A percentile compares a stretch with the other conserved stretches of the same genome.
Conservation (phyloP, 2,888 invertebrate species). For the Eupithecia insigniata region DNA sequence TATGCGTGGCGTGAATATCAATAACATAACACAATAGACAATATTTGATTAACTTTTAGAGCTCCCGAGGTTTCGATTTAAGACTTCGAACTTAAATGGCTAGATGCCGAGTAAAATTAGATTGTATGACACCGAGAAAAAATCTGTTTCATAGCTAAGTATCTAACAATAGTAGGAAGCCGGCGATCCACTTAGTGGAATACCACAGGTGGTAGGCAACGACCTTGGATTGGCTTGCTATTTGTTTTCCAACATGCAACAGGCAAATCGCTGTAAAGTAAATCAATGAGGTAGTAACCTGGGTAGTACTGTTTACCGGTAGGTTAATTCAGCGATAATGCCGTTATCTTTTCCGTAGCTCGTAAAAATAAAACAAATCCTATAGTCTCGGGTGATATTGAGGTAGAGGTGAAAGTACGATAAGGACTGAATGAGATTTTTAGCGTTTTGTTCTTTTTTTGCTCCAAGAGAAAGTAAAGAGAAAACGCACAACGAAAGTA, state of each 20-base stretch:
- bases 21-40: constrained; percentile 57
- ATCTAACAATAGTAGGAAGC: constrained; percentile 30
- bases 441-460: constrained; percentile 40
- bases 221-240: constrained; percentile 45
- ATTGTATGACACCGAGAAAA: not conserved
- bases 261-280: constrained; percentile 18
- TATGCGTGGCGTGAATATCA: constrained; percentile 57
- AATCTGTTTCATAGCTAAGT: not conserved
- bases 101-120: constrained; percentile 10
- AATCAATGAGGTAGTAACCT: constrained; percentile 26
- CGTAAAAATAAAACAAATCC: constrained; percentile 32
- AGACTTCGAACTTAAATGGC: too few species aligned
- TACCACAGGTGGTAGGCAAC: constrained; percentile 49
- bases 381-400: constrained; percentile 39
- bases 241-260: constrained; percentile 18
- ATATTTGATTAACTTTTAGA: constrained; percentile 50
- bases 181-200: constrained; percentile 44
- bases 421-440: constrained; percentile 45
- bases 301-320: constrained; percentile 10
- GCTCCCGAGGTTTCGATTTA: constrained; percentile 44
- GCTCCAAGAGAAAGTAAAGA: constrained; percentile 51
- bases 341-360: constrained; percentile 19
- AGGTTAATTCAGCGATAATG: constrained; percentile 13
- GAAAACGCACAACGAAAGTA: constrained; percentile 44
- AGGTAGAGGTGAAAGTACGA: constrained; percentile 55